Base-by-base conservation (phyloP, 2,113 vertebrate species). In the Lampris incognitus region DNA sequence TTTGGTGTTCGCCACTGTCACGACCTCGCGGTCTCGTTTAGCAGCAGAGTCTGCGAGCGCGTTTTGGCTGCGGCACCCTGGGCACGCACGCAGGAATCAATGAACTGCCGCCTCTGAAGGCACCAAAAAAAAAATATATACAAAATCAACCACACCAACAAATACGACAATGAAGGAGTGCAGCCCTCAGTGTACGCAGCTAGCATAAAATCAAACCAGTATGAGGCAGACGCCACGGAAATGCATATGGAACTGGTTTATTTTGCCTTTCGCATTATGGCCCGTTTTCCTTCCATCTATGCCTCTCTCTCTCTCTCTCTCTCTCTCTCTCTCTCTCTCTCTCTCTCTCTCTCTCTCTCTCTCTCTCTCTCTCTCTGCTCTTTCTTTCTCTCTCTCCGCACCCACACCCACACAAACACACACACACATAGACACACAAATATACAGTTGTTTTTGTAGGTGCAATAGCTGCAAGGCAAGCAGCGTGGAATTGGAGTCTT, bases 91-190 rank as follows among this genome's bases (percentile, higher is more conserved):
- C 72, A 78, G 86, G 92, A 92, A 93, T 94, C 94, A 93, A 93
- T 94, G 92, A 93, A 89, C 90, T 91, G 89, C 90, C 88, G 74
- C 92, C 91, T 93, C 86, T 91, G 88, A 92, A 94, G 88, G 86
- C 88, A 83, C 70, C 65, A 74, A 76, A 92, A 94, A 94, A 90
- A 24, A 24, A 24, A 24, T 24, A n/a, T n/a, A n/a, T n/a, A 24
- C 24, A 24, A 24, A 94, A 94, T 92, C 90, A 92, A 88, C 83
- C 83, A 82, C 86, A 85, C 90, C 88, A 90, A 92, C 91, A 93
- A 92, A 94, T 91, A 93, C 94, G 94, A 94, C 94, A 94, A 94
- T 94, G 94, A 95, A 94, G 90, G 79, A 95, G 92, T 93, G 90
- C 89, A 89, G 89, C 91, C 91, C 91, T 92, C 89, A 92, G 87